Base-by-base conservation (phyloP, 2,113 vertebrate genomes). In the Gymnarchus niloticus region DNA sequence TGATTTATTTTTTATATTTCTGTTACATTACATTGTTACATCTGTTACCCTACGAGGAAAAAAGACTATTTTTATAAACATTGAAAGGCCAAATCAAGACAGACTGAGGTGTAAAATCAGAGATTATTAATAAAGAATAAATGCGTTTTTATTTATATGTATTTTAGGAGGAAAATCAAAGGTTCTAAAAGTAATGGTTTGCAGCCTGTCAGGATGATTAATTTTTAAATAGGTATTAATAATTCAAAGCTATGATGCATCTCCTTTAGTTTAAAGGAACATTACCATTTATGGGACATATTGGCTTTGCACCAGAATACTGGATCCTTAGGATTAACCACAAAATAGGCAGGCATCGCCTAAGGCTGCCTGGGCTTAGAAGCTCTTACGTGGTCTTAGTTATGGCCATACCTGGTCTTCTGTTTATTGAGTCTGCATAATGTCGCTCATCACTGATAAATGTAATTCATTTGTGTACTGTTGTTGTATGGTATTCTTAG, bases 101-200 rank as follows among this genome's bases (percentile, higher is more conserved):
- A 33, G 25, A 73, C 12, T 69, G 61, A 69, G 14, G 41, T 37
- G 33, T 73, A 41, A 73, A 73, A 73, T 19, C 65, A 73, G 65
- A 73, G 33, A 73, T 73, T 73, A 37, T 17, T 28, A 73, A 25
- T 69, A 69, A 69, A 69, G n/a, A n/a, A n/a, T n/a, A n/a, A 17
- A 41, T 41, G 33, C 33, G 33, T 33, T 33, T 17, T 73, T 41
- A 73, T 41, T 33, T 10, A 25, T 14, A 41, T 69, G 33, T 33
- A 73, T 73, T 73, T 73, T 73, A 73, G 65, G 33, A 73, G 65
- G 41, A 41, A 73, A 73, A 73, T 73, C 65, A 73, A 73, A 41
- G 33, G 65, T 73, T 73, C 65, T 19, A 12, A 41, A 19, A 73
- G 65, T 73, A 21, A 73, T 73, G 65, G 65, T 73, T 73, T 73